phyloP scores from a whole-genome alignment of 2,797 vertebrate species.

The Semotilus atromaculatus region DNA sequence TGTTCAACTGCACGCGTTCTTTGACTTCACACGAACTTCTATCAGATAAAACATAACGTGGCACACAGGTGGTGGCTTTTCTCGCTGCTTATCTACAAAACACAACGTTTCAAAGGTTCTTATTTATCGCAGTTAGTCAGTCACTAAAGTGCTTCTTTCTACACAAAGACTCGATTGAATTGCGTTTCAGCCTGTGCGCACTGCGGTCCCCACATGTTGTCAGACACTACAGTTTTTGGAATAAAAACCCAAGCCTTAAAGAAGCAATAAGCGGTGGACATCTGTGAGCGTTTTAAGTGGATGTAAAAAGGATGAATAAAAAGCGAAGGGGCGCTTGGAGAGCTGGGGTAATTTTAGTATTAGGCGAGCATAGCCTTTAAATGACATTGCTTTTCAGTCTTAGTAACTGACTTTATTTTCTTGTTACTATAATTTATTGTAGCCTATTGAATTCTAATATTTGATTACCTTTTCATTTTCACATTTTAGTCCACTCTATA shows the following conservation, averaged over 20 bases:
- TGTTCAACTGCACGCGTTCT: neutral
- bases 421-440: neutral
- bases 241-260: neutral
- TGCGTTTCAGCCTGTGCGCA: neutral
- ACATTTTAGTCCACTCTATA: neutral
- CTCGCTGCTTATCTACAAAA: neutral
- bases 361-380: no score
- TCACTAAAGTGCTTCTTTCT: neutral
- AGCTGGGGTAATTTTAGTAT: neutral
- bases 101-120: neutral
- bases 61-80: neutral
- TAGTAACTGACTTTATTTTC: neutral
- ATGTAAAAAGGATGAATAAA: neutral
- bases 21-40: neutral
- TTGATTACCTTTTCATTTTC: neutral
- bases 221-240: neutral
- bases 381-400: neutral
- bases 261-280: neutral
- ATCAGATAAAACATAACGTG: neutral
- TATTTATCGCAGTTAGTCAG: neutral
- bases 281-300: neutral
- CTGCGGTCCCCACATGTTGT: conserved; percentile 6
- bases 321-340: no score
- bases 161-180: neutral
- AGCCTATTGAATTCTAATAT: neutral